Base-by-base conservation (phyloP, 2,113 vertebrate genomes). In the Synchiropus splendidus region DNA sequence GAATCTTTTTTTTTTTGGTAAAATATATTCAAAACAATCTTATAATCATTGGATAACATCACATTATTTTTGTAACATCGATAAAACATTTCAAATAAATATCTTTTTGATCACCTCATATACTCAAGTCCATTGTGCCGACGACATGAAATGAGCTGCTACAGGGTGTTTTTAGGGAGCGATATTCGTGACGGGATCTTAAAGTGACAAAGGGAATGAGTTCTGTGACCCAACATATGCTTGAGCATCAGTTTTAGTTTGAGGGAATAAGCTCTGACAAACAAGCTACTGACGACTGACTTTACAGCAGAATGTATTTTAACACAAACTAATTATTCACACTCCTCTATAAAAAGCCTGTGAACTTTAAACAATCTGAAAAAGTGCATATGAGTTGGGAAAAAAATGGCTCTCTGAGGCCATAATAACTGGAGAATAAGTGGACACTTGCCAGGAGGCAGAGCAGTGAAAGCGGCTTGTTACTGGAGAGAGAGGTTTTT, bases 371-470 rank as follows among this genome's bases (percentile, higher is more conserved):
- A 27, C 21, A 27, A 27, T 27, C 21, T 27, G 21, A 27, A 8
- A 27, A 27, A 27, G 21, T 27, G 21, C 21, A 8, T 27, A 44
- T 61, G 60, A 76, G 48, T 47, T 67, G 48, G 63, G 58, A 72
- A 71, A 81, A 77, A 27, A 27, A 27, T 8, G 58, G 61, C 51
- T 61, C 66, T 72, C 59, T 68, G 57, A 71, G 79, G 77, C 77
- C 68, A 69, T 61, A 78, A 80, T 83, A 83, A 82, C 82, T 79
- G 73, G 79, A 74, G 74, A 81, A 65, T 62, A 62, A 76, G 42
- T 73, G 75, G 72, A 68, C 42, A 53, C 60, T 62, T 79, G 77
- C 77, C 82, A 82, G 72, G 58, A 72, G 73, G 56, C 67, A 45
- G 58, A 61, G 58, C 63, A 51, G 61, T 65, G 47, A 64, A 75